Evolutionary conservation across 1,140 invertebrate species (phyloP).

Genomic region (Drosophila ironensis): DNA sequence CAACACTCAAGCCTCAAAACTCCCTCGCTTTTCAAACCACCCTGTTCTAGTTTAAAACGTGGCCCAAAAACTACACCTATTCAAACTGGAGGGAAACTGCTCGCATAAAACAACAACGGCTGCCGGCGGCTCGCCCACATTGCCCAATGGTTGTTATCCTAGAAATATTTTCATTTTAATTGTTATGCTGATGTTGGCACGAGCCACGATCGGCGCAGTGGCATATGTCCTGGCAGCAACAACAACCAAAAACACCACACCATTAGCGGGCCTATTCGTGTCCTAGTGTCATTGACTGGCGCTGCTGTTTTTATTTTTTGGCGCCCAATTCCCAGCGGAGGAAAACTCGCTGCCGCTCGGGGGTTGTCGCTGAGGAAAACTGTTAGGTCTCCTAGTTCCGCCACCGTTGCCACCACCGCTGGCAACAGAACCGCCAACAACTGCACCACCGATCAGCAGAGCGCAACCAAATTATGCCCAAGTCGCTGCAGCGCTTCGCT

Average conservation of each 20-base stretch:
- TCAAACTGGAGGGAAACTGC: no score
- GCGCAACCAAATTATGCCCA: constrained; percentile 74
- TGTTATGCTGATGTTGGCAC: constrained; percentile 77
- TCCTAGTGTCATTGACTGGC: constrained; percentile 67
- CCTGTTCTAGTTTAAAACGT: constrained; percentile 62
- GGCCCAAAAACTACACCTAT: constrained; percentile 20
- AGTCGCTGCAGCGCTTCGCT: constrained; percentile 72
- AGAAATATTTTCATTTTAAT: constrained; percentile 71
- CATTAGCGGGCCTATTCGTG: constrained; percentile 1
- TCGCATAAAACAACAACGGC: no score
- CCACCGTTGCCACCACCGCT: constrained; percentile 14
- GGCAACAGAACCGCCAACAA: constrained; percentile 2
- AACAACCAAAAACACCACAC: not conserved
- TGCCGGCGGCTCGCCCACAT: constrained; percentile 57
- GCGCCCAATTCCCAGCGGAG: constrained; percentile 61
- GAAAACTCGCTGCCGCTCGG: constrained; percentile 57
- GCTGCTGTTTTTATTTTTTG: constrained; percentile 39
- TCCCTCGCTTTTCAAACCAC: constrained; percentile 38
- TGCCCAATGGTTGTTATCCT: constrained; percentile 50
- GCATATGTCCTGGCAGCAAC: constrained; percentile 50
- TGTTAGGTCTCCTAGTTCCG: constrained; percentile 55
- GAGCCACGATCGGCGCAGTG: constrained; percentile 43
- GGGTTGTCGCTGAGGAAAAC: constrained; percentile 66
- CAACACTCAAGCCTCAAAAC: not conserved
- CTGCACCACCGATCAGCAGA: constrained; percentile 42